phyloP scores from a whole-genome alignment of 2,888 invertebrate species.

The Miltochrista miniata region DNA sequence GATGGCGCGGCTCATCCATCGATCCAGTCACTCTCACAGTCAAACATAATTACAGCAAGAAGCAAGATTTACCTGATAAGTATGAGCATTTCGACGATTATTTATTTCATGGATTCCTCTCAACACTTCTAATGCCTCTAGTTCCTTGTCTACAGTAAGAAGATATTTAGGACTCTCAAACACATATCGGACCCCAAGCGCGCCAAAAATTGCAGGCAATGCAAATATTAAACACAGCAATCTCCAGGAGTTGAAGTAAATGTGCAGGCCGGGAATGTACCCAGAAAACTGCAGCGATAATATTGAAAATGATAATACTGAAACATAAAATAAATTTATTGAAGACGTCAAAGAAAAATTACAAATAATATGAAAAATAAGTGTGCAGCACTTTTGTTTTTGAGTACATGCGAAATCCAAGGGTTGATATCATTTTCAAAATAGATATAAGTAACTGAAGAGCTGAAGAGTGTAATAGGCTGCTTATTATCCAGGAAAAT shows the following conservation, averaged over 20 bases:
- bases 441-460: too few species aligned
- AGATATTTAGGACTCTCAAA: slow-evolving; percentile 84
- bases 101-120: slow-evolving; percentile 3
- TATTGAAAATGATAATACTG: slow-evolving; percentile 86
- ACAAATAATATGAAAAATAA: too few species aligned
- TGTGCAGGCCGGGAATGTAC: slow-evolving; percentile 64
- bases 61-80: not conserved
- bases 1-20: too few species aligned
- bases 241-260: slow-evolving; percentile 89
- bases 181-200: slow-evolving; percentile 76
- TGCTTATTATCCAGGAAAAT: too few species aligned
- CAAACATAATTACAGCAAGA: too few species aligned
- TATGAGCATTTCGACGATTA: not conserved
- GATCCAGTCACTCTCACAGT: too few species aligned
- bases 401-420: too few species aligned
- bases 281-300: slow-evolving; percentile 82
- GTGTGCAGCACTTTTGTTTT: too few species aligned
- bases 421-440: too few species aligned
- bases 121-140: not conserved
- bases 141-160: not conserved
- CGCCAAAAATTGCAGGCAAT: slow-evolving; percentile 84
- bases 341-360: too few species aligned
- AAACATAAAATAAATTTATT: slow-evolving; percentile 22
- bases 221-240: slow-evolving; percentile 86
- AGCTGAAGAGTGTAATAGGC: too few species aligned